Conservation (phyloP, 1,140 invertebrate genomes). For the Hydropsyche tenuis region DNA sequence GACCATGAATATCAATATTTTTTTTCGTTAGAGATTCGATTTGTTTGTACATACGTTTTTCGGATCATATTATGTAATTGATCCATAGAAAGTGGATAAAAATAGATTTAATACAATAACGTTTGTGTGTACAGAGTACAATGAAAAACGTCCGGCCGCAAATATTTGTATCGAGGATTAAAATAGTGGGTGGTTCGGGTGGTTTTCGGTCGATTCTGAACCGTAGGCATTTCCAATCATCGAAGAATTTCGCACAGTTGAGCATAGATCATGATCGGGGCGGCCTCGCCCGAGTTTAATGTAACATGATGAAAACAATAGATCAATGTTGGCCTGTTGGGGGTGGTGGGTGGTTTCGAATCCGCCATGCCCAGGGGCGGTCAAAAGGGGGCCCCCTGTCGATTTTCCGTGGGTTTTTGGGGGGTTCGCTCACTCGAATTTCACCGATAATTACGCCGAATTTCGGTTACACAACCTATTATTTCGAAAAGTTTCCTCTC, state of each 20-base stretch:
- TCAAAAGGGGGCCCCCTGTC: constrained; percentile 31
- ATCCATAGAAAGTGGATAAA: no score
- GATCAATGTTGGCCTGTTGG: constrained; percentile 43
- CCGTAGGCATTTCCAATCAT: constrained; percentile 32
- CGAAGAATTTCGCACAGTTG: constrained; percentile 25
- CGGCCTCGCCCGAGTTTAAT: constrained; percentile 38
- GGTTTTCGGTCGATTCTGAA: background rate
- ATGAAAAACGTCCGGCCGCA: no score
- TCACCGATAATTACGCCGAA: constrained; percentile 21
- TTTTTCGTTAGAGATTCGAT: background rate
- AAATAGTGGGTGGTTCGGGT: no score
- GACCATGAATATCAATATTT: constrained; percentile 8
- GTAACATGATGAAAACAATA: constrained; percentile 51
- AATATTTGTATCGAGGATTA: no score
- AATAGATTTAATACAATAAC: no score
- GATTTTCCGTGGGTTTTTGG: no score
- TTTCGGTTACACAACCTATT: constrained; percentile 12
- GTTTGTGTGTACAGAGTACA: no score
- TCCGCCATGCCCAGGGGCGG: constrained; percentile 8
- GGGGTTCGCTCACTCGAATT: background rate
- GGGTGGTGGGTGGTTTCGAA: constrained; percentile 5
- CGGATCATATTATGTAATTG: no score
- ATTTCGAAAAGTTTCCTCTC: no score
- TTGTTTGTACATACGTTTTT: no score
- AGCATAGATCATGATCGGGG: constrained; percentile 35